These are phyloP conservation scores for Oceanites oceanicus DNA, from an alignment of 2,113 vertebrate species.

Conservation along the genomic window DNA sequence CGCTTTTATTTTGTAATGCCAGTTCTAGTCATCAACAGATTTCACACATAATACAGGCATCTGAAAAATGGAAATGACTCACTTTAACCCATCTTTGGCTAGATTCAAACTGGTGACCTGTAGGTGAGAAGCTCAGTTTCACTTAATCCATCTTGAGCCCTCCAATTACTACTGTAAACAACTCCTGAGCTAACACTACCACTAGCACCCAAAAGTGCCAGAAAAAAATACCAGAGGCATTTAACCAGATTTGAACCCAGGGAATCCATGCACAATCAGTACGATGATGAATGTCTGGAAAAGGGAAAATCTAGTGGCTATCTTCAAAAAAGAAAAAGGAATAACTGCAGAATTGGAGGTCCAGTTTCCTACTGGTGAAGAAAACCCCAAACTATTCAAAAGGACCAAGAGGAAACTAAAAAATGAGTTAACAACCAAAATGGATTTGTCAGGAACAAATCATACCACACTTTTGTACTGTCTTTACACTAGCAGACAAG, in stretches of 20 bases:
- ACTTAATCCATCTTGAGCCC: not conserved
- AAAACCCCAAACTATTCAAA: not conserved
- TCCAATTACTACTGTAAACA: not conserved
- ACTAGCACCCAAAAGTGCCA: not conserved
- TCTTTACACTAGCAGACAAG: not conserved
- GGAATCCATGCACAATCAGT: not conserved
- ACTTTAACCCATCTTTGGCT: not conserved
- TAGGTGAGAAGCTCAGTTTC: not conserved
- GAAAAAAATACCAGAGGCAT: not conserved
- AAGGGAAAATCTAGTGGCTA: not conserved
- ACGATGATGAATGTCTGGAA: fast-evolving
- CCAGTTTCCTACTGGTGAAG: not conserved
- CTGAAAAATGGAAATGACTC: not conserved
- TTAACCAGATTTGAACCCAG: not conserved
- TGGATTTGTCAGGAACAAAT: not conserved
- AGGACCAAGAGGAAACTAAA: not conserved
- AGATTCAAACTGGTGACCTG: not conserved
- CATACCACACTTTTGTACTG: not conserved
- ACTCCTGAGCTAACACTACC: not conserved
- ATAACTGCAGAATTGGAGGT: not conserved
- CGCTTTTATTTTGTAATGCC: not conserved
- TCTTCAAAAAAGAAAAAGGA: not conserved
- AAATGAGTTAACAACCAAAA: not conserved
- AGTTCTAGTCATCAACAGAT: not conserved
- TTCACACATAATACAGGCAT: not conserved